Base-by-base conservation (phyloP, 2,797 vertebrate genomes). In the Euphonia xanthogaster region DNA sequence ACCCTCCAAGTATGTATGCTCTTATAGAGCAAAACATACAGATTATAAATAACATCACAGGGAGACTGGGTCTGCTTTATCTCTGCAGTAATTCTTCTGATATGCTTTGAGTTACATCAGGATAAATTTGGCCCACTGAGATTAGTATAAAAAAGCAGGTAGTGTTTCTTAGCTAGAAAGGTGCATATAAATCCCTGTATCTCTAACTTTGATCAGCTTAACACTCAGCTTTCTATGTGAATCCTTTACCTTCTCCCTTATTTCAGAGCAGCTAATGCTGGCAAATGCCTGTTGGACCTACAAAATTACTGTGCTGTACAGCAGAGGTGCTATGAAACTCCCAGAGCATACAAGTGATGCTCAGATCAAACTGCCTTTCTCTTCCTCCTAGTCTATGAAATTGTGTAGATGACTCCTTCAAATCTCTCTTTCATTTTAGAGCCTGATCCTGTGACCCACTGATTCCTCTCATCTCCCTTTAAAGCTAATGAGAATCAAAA, bases 21-120 rank as follows among this genome's bases (percentile, higher is more conserved):
- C 21, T 94, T 92, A 89, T 8, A 88, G 88, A 92, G 93, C 89
- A 94, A 96, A 96, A 93, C 93, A 94, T 90, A 94, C 79, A 91
- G 94, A 94, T 94, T 96, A 97, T 91, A 94, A 96, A 96, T 96
- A 96, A 97, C 91, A 94, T 95, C 96, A 96, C 76, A 96, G 85
- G 42, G 63, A 96, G 73, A 71, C 51, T 42, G 70, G 85, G 85
- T 81, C 82, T 30, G 42, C 73, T 94, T 96, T 92, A 92, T 90
- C 87, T 94, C 76, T 93, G 89, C 79, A 54, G 95, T 96, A 91
- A 91, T 94, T 96, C 94, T 91, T 89, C 73, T 88, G 94, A 73
- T 96, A 86, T n/a, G 30, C 89, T 91, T 91, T 92, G 94, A 95
- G 91, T 95, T 96, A 75, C 63, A 88, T 72, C 79, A 67, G 91